These are phyloP conservation scores for Cirrhinus molitorella DNA, from an alignment of 2,797 vertebrate species.

Conservation along the genomic window DNA sequence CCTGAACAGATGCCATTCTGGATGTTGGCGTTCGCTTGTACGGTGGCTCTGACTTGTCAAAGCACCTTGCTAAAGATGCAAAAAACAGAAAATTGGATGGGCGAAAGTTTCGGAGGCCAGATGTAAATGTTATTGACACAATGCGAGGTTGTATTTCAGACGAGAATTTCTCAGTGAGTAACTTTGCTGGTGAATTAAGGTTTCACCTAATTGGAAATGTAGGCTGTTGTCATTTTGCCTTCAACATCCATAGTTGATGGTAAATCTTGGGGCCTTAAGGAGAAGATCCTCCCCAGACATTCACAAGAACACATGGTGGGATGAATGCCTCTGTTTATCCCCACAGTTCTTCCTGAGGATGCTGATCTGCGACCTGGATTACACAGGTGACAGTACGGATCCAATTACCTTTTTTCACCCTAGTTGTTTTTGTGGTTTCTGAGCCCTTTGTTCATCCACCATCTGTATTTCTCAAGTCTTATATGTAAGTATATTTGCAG, in stretches of 20 bases:
- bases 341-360: slow-evolving; percentile 29
- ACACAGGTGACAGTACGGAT: slow-evolving; percentile 13
- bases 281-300: slow-evolving; percentile 23
- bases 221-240: background rate
- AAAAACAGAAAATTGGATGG: no score
- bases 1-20: no score
- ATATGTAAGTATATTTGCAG: background rate
- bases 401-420: slow-evolving; percentile 10
- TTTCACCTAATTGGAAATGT: slow-evolving; percentile 8
- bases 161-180: background rate
- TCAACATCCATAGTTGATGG: slow-evolving; percentile 36
- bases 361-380: slow-evolving; percentile 4
- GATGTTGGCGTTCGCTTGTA: no score
- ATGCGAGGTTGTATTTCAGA: no score
- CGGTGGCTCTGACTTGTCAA: no score
- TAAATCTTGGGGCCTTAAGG: slow-evolving; percentile 32
- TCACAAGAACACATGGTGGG: slow-evolving; percentile 26
- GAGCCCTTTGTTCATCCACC: slow-evolving; percentile 8
- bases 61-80: no score
- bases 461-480: slow-evolving; percentile 5
- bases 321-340: slow-evolving; percentile 42
- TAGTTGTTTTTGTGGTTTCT: slow-evolving; percentile 22
- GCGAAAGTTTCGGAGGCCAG: no score
- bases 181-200: no score
- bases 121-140: no score